Evolutionary conservation across 2,888 invertebrate species (phyloP).

Genomic region (Melanostoma scalare): DNA sequence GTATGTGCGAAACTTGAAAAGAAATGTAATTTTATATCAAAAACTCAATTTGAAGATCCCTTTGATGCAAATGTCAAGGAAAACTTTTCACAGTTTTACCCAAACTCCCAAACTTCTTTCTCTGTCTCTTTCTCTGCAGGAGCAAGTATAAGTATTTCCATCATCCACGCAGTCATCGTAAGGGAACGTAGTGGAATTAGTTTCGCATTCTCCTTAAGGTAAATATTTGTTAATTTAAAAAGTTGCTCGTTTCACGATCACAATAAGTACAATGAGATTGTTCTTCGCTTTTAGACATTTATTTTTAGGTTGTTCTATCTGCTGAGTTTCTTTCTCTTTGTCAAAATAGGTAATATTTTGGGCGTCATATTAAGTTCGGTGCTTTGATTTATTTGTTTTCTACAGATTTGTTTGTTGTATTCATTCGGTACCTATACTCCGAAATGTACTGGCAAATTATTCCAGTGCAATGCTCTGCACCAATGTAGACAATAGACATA

Average conservation of each 20-base stretch:
- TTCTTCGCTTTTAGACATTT: neutral
- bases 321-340: too few relatives aligned
- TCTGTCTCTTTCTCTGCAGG: neutral
- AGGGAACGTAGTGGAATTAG: constrained; percentile 41
- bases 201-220: constrained; percentile 53
- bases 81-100: constrained; percentile 54
- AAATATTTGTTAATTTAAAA: constrained; percentile 70
- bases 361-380: too few relatives aligned
- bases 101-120: constrained; percentile 16
- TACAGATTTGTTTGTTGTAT: too few relatives aligned
- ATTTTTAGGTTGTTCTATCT: too few relatives aligned
- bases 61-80: constrained; percentile 69
- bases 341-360: too few relatives aligned
- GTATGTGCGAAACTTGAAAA: constrained; percentile 57
- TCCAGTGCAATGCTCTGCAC: too few relatives aligned
- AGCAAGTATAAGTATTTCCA: constrained; percentile 10
- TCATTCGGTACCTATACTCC: too few relatives aligned
- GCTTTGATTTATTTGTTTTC: too few relatives aligned
- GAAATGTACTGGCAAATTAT: too few relatives aligned
- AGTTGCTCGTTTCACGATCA: constrained; percentile 52
- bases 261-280: constrained; percentile 34
- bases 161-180: constrained; percentile 24
- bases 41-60: constrained; percentile 68
- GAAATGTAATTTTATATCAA: constrained; percentile 67
- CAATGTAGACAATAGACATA: too few relatives aligned